Base-by-base conservation (phyloP, 2,888 invertebrate species). In the Melinaea menophilus region DNA sequence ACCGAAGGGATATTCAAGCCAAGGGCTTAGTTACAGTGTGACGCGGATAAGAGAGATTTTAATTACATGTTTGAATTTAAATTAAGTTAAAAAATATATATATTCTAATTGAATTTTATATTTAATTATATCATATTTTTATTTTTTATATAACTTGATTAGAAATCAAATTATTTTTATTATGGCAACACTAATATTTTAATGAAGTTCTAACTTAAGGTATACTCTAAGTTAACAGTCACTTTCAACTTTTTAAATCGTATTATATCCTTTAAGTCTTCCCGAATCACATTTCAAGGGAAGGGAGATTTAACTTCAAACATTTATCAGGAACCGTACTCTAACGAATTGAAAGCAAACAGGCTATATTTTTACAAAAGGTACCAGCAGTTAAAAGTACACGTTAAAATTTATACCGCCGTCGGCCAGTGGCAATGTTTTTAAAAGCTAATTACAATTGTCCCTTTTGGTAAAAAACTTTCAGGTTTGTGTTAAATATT, bases 251-350 rank as follows among this genome's bases (percentile, higher is more conserved):
- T 64, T 35, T 34, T 31, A 56, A 63, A 59, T 35, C 56, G 33
- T 55, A 34, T 81, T 82, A 84, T 81, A 82, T 78, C 74, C 73
- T 80, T 77, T 77, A 77, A 82, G 84, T 82, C 76, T 77, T 80
- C 77, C 73, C 78, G 87, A 88, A 88, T 88, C 88, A 87, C 86
- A 84, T 84, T 86, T 82, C 77, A 77, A 82, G 75, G 84, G 77
- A 82, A 86, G 88, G 87, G 87, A 87, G 88, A 88, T 86, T 88
- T 88, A 86, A 84, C 88, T 88, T 86, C 84, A 86, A 88, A 88
- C 86, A 81, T 83, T 78, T 83, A 84, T 83, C 80, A 78, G 77
- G 75, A 67, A 77, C 83, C 83, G 81, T 77, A 73, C 72, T 71
- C 72, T 71, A 71, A 67, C 75, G 86, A 88, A 90, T 89, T 83